A percentile compares a stretch with the other conserved stretches of the same genome.
phyloP scores from a whole-genome alignment of 2,888 invertebrate species.

The Diaphora mendica region DNA sequence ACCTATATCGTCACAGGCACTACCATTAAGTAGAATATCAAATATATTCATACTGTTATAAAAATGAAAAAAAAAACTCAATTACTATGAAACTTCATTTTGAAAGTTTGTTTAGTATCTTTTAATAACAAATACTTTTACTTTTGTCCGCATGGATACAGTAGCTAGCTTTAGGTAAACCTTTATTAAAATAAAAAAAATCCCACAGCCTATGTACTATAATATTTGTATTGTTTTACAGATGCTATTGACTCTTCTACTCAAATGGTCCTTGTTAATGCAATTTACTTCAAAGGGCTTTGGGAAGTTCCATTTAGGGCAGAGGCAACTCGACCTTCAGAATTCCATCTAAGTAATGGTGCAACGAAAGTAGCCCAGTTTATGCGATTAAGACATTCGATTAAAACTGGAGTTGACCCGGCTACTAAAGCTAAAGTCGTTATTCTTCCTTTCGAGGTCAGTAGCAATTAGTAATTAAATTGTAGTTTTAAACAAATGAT shows the following conservation, averaged over 20 bases:
- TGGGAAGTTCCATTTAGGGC: slow-evolving; percentile 89
- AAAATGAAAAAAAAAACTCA: no score
- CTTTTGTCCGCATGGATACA: no score
- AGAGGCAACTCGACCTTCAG: slow-evolving; percentile 79
- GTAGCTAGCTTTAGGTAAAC: no score
- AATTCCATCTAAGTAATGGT: slow-evolving; percentile 83
- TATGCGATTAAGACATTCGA: slow-evolving; percentile 87
- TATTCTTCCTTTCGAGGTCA: slow-evolving; percentile 88
- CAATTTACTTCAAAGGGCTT: slow-evolving; percentile 90
- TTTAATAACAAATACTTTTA: no score
- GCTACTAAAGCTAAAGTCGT: slow-evolving; percentile 86
- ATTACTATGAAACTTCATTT: no score
- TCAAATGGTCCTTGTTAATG: slow-evolving; percentile 88
- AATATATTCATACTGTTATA: no score
- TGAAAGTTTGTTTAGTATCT: no score
- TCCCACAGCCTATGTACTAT: not conserved
- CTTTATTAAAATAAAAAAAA: not conserved
- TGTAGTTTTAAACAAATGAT: no score
- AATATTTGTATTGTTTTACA: slow-evolving; percentile 51
- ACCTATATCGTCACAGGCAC: not conserved
- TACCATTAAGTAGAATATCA: no score
- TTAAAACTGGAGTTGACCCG: slow-evolving; percentile 83
- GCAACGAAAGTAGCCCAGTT: slow-evolving; percentile 80
- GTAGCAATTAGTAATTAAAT: slow-evolving; percentile 9
- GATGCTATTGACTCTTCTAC: slow-evolving; percentile 82